These are phyloP conservation scores for Zootoca vivipara DNA, from an alignment of 2,113 vertebrate genomes.

Conservation along the genomic window DNA sequence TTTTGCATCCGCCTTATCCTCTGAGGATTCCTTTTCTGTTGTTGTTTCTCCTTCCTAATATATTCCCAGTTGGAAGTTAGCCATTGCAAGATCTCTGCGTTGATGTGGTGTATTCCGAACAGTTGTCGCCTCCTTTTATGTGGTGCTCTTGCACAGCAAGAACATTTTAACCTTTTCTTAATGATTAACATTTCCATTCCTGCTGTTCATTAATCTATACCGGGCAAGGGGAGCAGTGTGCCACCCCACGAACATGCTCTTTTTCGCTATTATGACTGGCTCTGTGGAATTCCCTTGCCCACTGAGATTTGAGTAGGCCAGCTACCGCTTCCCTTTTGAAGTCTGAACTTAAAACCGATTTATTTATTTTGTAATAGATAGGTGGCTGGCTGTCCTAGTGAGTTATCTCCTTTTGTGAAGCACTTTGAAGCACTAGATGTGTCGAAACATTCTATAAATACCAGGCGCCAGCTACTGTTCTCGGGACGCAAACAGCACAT, in stretches of 20 bases:
- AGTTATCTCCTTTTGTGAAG: constrained; percentile 63
- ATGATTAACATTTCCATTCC: constrained; percentile 66
- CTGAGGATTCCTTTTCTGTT: constrained; percentile 36
- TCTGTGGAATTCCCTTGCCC: constrained; percentile 49
- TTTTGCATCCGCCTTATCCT: constrained; percentile 34
- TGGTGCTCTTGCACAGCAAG: constrained; percentile 55
- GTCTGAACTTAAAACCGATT: constrained; percentile 64
- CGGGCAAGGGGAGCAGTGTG: constrained; percentile 45
- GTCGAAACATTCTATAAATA: constrained; percentile 53
- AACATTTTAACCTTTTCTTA: constrained; percentile 73
- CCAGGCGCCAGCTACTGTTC: constrained; percentile 26
- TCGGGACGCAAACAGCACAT: background rate
- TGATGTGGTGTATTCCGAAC: constrained; percentile 45
- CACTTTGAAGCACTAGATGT: constrained; percentile 50
- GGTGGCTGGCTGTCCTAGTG: constrained; percentile 56
- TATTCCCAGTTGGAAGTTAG: constrained; percentile 62
- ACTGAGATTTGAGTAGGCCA: constrained; percentile 49
- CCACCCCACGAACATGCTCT: constrained; percentile 43
- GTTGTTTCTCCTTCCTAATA: constrained; percentile 60
- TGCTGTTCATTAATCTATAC: constrained; percentile 60
- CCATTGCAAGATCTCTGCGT: constrained; percentile 19
- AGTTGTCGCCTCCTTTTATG: constrained; percentile 57
- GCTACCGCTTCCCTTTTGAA: constrained; percentile 60
- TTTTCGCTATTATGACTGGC: constrained; percentile 38
- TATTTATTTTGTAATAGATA: constrained; percentile 68